Percentiles rank a stretch among this genome's conserved stretches.
phyloP scores from a whole-genome alignment of 2,888 invertebrate species.

The Branchipolynoe longqiensis region DNA sequence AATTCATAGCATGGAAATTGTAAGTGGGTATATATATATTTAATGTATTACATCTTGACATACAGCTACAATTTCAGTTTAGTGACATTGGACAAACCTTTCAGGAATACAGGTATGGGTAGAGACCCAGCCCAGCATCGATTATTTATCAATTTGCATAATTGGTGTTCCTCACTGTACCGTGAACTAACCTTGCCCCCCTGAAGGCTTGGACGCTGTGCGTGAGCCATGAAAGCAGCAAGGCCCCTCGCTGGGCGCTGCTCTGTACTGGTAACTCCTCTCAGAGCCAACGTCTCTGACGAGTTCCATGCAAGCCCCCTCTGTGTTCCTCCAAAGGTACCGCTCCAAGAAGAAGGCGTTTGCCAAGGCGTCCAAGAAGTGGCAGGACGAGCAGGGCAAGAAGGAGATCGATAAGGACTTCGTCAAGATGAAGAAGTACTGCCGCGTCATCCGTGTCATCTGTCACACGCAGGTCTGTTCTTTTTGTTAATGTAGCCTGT shows the following conservation, averaged over 20 bases:
- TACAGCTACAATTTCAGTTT: no score
- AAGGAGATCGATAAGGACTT: slow-evolving; percentile 98
- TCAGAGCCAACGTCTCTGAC: slow-evolving; percentile 60
- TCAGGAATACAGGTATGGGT: no score
- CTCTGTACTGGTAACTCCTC: slow-evolving; percentile 42
- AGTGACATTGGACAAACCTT: no score
- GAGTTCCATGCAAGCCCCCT: slow-evolving; percentile 39
- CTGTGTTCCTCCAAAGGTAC: slow-evolving; percentile 93
- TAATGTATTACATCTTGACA: no score
- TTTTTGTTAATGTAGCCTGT: background rate
- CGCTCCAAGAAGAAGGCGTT: slow-evolving; percentile 99
- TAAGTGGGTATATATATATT: no score
- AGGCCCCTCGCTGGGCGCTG: slow-evolving; percentile 9
- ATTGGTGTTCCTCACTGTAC: background rate
- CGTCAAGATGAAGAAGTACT: slow-evolving; percentile 98
- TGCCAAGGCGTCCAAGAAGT: slow-evolving; percentile 98
- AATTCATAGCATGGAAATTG: no score
- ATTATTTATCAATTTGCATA: no score
- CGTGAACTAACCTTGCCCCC: background rate
- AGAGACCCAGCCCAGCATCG: no score
- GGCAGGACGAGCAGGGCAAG: slow-evolving; percentile 98
- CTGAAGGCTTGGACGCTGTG: slow-evolving; percentile 51
- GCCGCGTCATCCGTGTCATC: slow-evolving; percentile 96
- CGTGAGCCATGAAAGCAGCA: slow-evolving; percentile 32
- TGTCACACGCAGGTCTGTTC: slow-evolving; percentile 95